Base-by-base conservation (phyloP, 2,797 vertebrate genomes). In the Synanceia verrucosa region DNA sequence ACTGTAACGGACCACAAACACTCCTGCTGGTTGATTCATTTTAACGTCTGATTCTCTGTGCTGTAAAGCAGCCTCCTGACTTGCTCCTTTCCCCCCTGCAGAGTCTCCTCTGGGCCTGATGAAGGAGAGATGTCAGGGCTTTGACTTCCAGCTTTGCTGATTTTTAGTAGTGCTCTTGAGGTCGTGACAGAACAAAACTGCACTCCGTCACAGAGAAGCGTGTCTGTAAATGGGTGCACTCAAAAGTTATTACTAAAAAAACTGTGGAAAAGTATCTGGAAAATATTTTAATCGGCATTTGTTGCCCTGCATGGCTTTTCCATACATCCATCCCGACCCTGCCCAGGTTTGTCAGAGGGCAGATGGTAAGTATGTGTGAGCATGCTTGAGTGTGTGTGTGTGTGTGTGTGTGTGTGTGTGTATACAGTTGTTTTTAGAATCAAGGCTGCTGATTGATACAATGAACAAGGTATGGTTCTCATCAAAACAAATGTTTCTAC, bases 391-490 rank as follows among this genome's bases (percentile, higher is more conserved):
- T 65, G 21, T 23, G 69, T 55, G 46, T 70, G 24, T 58, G 57
- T 70, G 67, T 65, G 60, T 66, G 68, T 59, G 43, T n/a, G n/a
- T n/a, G n/a, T 65, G 57, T 73, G 65, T 68, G 61, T 68, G 4
- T 73, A 34, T 71, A 53, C 37, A 73, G 24, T 34, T 82, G 60
- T 86, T 89, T 83, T 83, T 79, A 76, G 69, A 83, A 67, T 70
- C 79, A 86, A 76, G 73, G 87, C 86, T 90, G 87, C 85, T 91
- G 84, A 87, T 87, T 82, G 86, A 86, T 85, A 52, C 48, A 70
- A 36, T 85, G 83, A 86, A 81, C 68, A 85, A 73, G 58, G 63
- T 80, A 71, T 83, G 69, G 83, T 88, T 83, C 61, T 81, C 41
- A 51, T 63, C 62, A 31, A 68, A 85, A 64, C 19, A 68, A 71